Evolutionary conservation across 2,888 invertebrate genomes (phyloP), one percentile per base, ranked within the genome.

Genomic region (Drosophila cognata): DNA sequence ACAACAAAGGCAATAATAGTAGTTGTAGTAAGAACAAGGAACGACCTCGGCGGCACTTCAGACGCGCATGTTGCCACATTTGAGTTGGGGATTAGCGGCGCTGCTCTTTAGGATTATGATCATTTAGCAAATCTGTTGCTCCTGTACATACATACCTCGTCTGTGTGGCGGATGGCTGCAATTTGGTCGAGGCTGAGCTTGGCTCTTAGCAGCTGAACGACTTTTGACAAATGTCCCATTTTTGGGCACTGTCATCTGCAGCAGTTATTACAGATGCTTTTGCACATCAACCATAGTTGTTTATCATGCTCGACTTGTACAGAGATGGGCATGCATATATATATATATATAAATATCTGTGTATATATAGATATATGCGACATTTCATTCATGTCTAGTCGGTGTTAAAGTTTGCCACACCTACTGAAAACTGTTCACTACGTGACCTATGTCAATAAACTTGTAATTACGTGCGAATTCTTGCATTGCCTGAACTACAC

Each of bases 61-160:
- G 84, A 82, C 80, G 88, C 79, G 80, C 93, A 92, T 92, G 93
- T 87, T 90, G 85, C 57, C 83, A 88, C 92, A 92, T 92, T 91
- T 88, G 87, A 87, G 84, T 90, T 88, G 90, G 88, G 92, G 92
- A 93, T 92, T 92, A 92, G 90, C 87, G 88, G 78, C 69, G 79
- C 74, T 80, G 81, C 84, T 88, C 81, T 89, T 83, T 84, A 71
- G 90, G 93, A 92, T 92, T 90, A 92, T 86, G 89, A 88, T 89
- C 92, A 91, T 92, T 93, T 82, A 91, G 92, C 85, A 92, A 92
- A 93, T 92, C 92, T 92, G 92, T 92, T 92, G 92, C 93, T 92
- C 91, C 87, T 88, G 86, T 75, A 46, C 59, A 57, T 60, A 38
- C 13, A 28, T 77, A 73, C 66, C 77, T 69, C 80, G 70, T 67